A percentile compares a stretch with the other conserved stretches of the same genome.
Conservation (phyloP, 2,888 invertebrate species). For the Tigriopus californicus region DNA sequence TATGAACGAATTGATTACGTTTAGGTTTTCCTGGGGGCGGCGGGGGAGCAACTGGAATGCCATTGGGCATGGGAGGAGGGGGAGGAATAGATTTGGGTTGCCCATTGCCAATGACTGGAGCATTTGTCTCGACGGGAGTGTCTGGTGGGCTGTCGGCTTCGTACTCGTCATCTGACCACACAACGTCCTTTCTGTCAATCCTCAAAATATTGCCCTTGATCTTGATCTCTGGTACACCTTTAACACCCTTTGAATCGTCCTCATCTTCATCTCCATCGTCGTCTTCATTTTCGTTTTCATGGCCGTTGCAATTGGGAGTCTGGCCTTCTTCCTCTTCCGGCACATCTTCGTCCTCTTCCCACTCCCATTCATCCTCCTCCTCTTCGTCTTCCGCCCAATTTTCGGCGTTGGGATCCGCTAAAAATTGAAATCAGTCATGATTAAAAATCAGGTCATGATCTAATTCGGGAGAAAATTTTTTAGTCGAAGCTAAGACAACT, state of each 20-base stretch:
- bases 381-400: slow-evolving; percentile 2
- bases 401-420: neutral
- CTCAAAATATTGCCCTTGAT: slow-evolving; percentile 13
- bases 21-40: neutral
- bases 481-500: no score
- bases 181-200: slow-evolving; percentile 7
- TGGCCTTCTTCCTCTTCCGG: slow-evolving; percentile 1
- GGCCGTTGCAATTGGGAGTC: neutral
- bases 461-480: no score
- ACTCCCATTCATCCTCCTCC: slow-evolving; percentile 12
- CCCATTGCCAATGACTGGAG: neutral
- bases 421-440: neutral
- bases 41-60: neutral
- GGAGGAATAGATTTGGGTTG: neutral
- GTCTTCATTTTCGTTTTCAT: neutral
- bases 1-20: no score
- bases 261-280: neutral
- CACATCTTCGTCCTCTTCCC: slow-evolving; percentile 9
- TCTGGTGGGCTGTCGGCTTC: slow-evolving; percentile 2
- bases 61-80: slow-evolving; percentile 3
- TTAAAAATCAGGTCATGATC: no score
- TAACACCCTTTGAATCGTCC: neutral
- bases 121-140: no score
- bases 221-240: slow-evolving; percentile 8
- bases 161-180: slow-evolving; percentile 15